A percentile compares a stretch with the other conserved stretches of the same genome.
Conservation (phyloP, 2,797 vertebrate species). For the Danio kyathit region DNA sequence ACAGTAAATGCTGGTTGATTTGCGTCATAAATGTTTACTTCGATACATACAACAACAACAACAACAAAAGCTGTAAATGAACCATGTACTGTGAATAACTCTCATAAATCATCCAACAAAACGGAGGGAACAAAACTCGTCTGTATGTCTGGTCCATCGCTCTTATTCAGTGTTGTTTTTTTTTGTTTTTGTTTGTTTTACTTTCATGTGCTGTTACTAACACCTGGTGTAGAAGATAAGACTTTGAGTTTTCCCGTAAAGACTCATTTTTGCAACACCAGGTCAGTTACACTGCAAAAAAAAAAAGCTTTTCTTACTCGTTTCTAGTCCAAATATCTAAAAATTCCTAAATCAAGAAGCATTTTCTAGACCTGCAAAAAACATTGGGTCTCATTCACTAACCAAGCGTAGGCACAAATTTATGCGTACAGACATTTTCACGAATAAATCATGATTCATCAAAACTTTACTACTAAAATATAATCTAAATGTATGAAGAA, state of each 20-base stretch:
- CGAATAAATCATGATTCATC: too few species aligned
- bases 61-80: background rate
- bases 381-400: too few species aligned
- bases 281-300: background rate
- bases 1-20: background rate
- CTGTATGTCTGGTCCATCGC: background rate
- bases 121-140: background rate
- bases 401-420: too few species aligned
- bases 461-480: too few species aligned
- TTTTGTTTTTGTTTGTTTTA: too few species aligned
- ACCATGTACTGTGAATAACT: constrained; percentile 34
- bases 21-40: background rate
- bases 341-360: too few species aligned
- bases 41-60: background rate
- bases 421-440: too few species aligned
- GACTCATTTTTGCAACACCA: background rate
- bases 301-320: too few species aligned
- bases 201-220: background rate
- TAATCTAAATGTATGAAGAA: too few species aligned
- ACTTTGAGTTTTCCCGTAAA: background rate
- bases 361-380: too few species aligned
- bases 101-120: background rate
- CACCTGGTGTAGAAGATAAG: background rate
- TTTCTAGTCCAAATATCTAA: too few species aligned
- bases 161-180: background rate